Evolutionary conservation across 2,113 vertebrate species (phyloP), one percentile per base, ranked within the genome.

Genomic region (Silurus asotus): DNA sequence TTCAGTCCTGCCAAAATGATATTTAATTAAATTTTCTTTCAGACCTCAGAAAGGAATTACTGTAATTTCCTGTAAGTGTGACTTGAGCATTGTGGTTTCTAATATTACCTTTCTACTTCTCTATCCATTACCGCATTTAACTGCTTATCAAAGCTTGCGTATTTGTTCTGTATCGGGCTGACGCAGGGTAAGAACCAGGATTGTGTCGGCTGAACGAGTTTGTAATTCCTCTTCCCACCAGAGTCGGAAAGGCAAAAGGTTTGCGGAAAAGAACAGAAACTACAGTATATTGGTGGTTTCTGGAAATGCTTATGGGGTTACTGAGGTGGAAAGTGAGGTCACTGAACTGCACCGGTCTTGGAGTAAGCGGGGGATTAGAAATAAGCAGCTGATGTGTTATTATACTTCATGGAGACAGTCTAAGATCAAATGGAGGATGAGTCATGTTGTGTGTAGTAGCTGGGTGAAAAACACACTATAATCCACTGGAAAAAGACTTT

Each of bases 231-330:
- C 55, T n/a, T 84, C 72, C 48, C 59, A 77, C 37, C 58, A 51
- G 48, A 19, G 14, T 84, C 82, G 51, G 51, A 75, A 48, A 11
- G 19, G 69, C 37, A 49, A 61, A 84, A 49, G 64, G 23, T 28
- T 37, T 25, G 7, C 14, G 23, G 67, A 83, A 83, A 83, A n/a
- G 19, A 58, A 58, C 53, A 45, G 19, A 83, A 83, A 69, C 13
- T 58, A 19, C 51, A 17, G 51, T 28, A 8, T 83, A 78, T 78
- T 17, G 65, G 53, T 55, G 75, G 81, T 81, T 87, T 87, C 77
- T 83, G 81, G 76, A 87, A 83, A 87, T 48, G 81, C 72, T 78
- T 61, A 83, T 78, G 53, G 53, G 51, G 20, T 78, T 58, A 51
- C 64, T 78, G 61, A 87, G 81, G 72, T 69, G 81, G 55, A 65